A percentile compares a stretch with the other conserved stretches of the same genome.
Conservation (phyloP, 2,113 vertebrate genomes). For the Acinonyx jubatus region DNA sequence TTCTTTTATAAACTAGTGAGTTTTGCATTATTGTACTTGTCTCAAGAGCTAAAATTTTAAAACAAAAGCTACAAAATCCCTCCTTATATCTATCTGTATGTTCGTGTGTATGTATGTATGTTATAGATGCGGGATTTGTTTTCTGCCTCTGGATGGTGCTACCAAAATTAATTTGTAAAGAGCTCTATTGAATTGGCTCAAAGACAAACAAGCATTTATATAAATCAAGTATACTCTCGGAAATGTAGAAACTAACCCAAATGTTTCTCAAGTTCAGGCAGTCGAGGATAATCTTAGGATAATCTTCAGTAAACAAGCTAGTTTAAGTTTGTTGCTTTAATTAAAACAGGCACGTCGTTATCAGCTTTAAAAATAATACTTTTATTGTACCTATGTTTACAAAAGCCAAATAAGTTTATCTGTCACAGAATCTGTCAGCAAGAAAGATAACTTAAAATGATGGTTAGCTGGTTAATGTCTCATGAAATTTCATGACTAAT, state of each 20-base stretch:
- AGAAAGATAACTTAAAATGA: background rate
- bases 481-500: background rate
- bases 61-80: background rate
- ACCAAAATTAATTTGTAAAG: background rate
- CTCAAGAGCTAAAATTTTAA: background rate
- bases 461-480: background rate
- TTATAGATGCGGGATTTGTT: background rate
- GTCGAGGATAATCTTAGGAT: background rate
- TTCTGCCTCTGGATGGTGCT: background rate
- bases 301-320: background rate
- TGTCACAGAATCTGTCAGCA: background rate
- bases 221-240: background rate
- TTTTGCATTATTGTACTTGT: background rate
- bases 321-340: background rate
- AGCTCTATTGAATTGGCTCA: background rate
- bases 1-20: background rate
- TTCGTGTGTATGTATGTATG: background rate
- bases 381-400: background rate
- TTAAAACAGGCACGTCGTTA: background rate
- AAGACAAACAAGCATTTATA: background rate
- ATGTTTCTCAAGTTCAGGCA: background rate
- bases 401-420: background rate
- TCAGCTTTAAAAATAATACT: background rate
- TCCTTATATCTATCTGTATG: background rate
- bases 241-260: background rate